Base-by-base conservation (phyloP, 2,888 invertebrate species). In the Cerceris rybyensis region DNA sequence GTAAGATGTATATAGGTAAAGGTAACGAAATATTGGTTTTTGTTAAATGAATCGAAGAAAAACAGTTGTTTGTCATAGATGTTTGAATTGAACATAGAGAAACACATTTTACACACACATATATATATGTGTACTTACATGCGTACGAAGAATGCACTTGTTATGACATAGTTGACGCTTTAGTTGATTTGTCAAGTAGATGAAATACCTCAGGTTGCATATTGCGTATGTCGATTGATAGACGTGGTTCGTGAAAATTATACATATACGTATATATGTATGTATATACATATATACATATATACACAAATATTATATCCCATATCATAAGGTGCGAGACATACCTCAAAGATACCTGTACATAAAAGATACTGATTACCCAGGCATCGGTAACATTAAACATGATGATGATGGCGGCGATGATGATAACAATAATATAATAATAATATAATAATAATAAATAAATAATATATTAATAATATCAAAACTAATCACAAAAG, bases 301-400 rank as follows among this genome's bases (percentile, higher is more conserved):
- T 50, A 17, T 9, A 57, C 13, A 57, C 57, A 50, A 54, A 66
- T 42, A 69, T 63, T 63, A 69, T 84, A 84, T 85, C 85, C 85
- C 88, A 88, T 89, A 88, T 89, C 88, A 87, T 86, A 88, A 83
- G 82, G 85, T 78, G 86, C 85, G 78, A 88, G 78, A 86, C 86
- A 87, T 90, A 89, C 87, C 87, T 89, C 88, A 83, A 61, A 75
- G 54, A 70, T 66, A 84, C 65, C 58, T 84, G 84, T 84, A 82
- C 80, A 85, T 83, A 81, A 39, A 75, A 75, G 79, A 63, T 70
- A 81, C 70, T 68, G 70, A 68, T 84, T 67, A 75, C 78, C 73
- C 71, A 65, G 57, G 58, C 74, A 75, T 61, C 78, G 80, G 81
- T 69, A 57, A 79, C 76, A 80, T 80, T 67, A 83, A 82, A 71